phyloP scores from a whole-genome alignment of 1,140 invertebrate species.

The Neodiprion fabricii region DNA sequence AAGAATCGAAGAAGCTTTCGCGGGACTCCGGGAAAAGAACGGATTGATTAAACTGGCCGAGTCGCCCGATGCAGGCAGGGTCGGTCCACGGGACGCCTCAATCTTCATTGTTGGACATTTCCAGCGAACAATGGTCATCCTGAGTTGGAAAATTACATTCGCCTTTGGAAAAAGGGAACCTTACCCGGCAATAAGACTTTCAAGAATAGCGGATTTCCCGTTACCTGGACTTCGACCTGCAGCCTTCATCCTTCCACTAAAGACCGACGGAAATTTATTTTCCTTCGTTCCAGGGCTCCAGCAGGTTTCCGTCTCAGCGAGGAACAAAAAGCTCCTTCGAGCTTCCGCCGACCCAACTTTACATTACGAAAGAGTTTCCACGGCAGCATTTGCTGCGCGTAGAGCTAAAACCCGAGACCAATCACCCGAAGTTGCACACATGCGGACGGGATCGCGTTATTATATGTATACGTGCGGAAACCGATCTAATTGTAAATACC shows the following conservation, averaged over 20 bases:
- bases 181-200: neutral
- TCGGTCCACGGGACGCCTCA: too few species aligned
- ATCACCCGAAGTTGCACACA: too few species aligned
- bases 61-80: neutral
- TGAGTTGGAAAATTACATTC: neutral
- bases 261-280: conserved; percentile 3
- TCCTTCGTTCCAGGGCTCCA: neutral
- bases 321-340: neutral
- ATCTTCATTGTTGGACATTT: conserved; percentile 3
- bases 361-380: neutral
- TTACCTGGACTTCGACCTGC: neutral
- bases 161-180: neutral
- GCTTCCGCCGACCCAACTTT: neutral
- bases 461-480: too few species aligned
- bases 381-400: neutral
- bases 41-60: neutral
- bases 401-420: too few species aligned
- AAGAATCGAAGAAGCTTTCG: neutral
- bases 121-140: neutral
- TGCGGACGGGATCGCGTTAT: too few species aligned
- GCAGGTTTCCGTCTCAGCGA: neutral
- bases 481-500: conserved; percentile 4
- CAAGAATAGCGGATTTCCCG: neutral
- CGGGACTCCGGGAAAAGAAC: neutral
- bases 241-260: neutral